A percentile compares a stretch with the other conserved stretches of the same genome.
Conservation (phyloP, 2,797 vertebrate species). For the Eurystomus glaucurus region DNA sequence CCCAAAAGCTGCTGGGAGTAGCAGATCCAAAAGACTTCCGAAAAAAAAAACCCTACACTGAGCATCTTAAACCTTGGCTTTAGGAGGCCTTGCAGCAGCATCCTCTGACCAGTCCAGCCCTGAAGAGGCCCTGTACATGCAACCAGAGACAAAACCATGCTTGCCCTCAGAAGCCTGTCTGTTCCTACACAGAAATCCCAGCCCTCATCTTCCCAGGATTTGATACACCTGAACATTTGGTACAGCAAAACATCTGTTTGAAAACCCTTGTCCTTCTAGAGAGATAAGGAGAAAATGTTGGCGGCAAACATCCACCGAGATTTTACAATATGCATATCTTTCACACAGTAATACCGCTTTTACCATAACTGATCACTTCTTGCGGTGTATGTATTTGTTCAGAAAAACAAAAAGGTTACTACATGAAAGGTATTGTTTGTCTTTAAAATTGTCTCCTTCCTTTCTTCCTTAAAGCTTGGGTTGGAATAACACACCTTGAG, state of each 20-base stretch:
- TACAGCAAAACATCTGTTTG: not conserved
- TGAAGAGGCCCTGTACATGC: not conserved
- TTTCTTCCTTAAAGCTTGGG: not conserved
- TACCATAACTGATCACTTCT: not conserved
- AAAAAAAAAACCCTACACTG: not conserved
- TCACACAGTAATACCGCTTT: not conserved
- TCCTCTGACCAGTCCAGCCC: accelerated
- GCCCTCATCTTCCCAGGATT: not conserved
- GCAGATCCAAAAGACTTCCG: not conserved
- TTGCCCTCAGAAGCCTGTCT: not conserved
- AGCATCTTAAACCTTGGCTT: not conserved
- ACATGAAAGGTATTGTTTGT: not conserved
- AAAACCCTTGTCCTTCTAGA: not conserved
- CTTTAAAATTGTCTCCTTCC: not conserved
- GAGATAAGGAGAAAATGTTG: not conserved
- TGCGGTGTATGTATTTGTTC: not conserved
- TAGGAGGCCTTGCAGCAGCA: not conserved
- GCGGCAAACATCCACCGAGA: not conserved
- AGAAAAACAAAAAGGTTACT: not conserved
- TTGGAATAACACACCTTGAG: not conserved
- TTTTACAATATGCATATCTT: not conserved
- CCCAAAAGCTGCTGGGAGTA: not conserved
- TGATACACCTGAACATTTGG: not conserved
- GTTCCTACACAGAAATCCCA: not conserved
- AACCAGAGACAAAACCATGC: not conserved